Base-by-base conservation (phyloP, 2,888 invertebrate species). In the Drosophila suboccidentalis region DNA sequence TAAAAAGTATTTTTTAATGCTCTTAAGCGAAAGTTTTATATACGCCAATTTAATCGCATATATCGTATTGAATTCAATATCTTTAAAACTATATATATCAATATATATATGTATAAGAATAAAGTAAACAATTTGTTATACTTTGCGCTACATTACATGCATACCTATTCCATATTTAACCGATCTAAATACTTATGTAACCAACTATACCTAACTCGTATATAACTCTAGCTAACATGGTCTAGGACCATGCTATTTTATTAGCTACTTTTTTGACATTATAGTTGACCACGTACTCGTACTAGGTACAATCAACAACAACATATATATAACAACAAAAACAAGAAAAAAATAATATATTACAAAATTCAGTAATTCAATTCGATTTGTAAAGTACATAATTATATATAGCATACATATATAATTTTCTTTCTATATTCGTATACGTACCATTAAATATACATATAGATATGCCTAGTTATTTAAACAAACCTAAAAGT, bases 111-210 rank as follows among this genome's bases (percentile, higher is more conserved):
- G 67, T 75, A 60, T 69, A 55, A 47, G 65, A 66, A 47, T 77
- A 84, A 88, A 77, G 91, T 91, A 91, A 90, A 80, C 75, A 68
- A 80, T 88, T 90, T 91, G 89, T 88, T 87, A 82, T 90, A 90
- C 90, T 90, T 87, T 87, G 90, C 89, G 89, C 90, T 87, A 89
- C 89, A 87, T 90, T 89, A 80, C 87, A 87, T 87, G 82, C 90
- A 90, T 87, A 89, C 77, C 80, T 86, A 82, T 85, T 76, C 68
- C 89, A 87, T 90, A 87, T 87, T 88, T 88, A 86, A 89, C 73
- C 87, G 81, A 84, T 83, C 68, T 22, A 22, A 22, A 22, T 83
- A 70, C 57, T 77, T 87, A 89, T 83, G 72, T 83, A 84, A 71
- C 46, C 86, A 82, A 86, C 71, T 76, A 75, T 77, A 75, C 54